phyloP scores from a whole-genome alignment of 2,888 invertebrate genomes.

The Patella ulyssiponensis region DNA sequence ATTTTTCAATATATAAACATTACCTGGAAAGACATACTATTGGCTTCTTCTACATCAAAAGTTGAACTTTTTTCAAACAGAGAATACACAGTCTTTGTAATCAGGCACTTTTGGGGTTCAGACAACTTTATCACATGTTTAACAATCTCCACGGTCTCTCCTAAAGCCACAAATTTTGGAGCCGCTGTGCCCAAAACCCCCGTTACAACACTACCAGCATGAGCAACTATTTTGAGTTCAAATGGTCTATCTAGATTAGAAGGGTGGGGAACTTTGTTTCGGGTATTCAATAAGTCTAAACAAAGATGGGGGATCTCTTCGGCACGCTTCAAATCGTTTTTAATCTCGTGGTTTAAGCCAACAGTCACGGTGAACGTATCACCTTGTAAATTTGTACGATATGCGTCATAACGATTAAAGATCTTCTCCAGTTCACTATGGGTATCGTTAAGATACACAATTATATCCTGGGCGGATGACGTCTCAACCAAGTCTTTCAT shows the following conservation, averaged over 20 bases:
- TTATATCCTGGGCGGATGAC: conserved; percentile 16
- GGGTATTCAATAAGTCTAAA: conserved; percentile 29
- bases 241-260: conserved; percentile 15
- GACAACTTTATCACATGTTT: conserved; percentile 36
- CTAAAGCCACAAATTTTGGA: conserved; percentile 46
- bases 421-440: conserved; percentile 25
- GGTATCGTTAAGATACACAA: conserved; percentile 28
- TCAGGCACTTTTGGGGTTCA: conserved; percentile 37
- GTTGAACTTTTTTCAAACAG: conserved; percentile 37
- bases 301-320: conserved; percentile 30
- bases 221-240: conserved; percentile 27
- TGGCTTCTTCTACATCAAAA: conserved; percentile 6
- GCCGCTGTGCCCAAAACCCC: conserved; percentile 47
- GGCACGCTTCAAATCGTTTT: conserved; percentile 26
- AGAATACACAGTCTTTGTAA: conserved; percentile 34
- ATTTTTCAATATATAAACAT: not conserved
- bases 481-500: conserved; percentile 11
- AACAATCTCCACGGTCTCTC: conserved; percentile 45
- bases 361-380: conserved; percentile 21
- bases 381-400: conserved; percentile 10
- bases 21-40: not conserved
- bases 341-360: conserved; percentile 25
- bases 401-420: not conserved
- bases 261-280: not conserved
- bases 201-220: conserved; percentile 45